These are phyloP conservation scores for Hippasteria phrygiana DNA, from an alignment of 53 echinoderm and acorn worm genomes.

Conservation along the genomic window DNA sequence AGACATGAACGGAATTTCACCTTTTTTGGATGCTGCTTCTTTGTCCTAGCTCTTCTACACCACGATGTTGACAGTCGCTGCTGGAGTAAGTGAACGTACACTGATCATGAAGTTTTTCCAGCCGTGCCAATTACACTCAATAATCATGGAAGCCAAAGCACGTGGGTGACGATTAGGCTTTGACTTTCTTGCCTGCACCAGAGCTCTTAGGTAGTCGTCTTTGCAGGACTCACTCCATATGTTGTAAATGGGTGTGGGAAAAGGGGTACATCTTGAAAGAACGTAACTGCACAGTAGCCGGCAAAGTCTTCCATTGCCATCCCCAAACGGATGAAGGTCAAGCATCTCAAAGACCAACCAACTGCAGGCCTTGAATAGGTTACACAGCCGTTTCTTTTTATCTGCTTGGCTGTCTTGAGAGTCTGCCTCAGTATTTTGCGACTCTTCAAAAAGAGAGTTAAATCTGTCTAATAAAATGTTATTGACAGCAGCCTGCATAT, in stretches of 20 bases:
- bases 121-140: constrained; percentile 21
- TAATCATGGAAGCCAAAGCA: constrained; percentile 37
- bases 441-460: not conserved
- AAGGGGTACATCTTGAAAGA: constrained; percentile 29
- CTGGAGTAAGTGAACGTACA: too few relatives aligned
- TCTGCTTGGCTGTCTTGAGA: not conserved
- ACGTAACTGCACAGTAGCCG: constrained; percentile 49
- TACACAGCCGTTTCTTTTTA: not conserved
- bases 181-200: constrained; percentile 5
- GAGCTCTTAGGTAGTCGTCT: constrained; percentile 2
- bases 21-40: too few relatives aligned
- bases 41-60: too few relatives aligned
- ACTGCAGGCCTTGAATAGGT: constrained; percentile 18
- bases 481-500: constrained; percentile 14
- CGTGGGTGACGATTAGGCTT: not conserved
- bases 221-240: not conserved
- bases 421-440: not conserved
- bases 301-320: constrained; percentile 47
- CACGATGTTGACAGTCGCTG: too few relatives aligned
- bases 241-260: constrained; percentile 31
- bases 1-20: too few relatives aligned
- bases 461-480: constrained; percentile 14
- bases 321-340: constrained; percentile 47
- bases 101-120: constrained; percentile 15
- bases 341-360: constrained; percentile 42